phyloP scores from a whole-genome alignment of 2,888 invertebrate genomes.

The Dermolepida albohirtum region DNA sequence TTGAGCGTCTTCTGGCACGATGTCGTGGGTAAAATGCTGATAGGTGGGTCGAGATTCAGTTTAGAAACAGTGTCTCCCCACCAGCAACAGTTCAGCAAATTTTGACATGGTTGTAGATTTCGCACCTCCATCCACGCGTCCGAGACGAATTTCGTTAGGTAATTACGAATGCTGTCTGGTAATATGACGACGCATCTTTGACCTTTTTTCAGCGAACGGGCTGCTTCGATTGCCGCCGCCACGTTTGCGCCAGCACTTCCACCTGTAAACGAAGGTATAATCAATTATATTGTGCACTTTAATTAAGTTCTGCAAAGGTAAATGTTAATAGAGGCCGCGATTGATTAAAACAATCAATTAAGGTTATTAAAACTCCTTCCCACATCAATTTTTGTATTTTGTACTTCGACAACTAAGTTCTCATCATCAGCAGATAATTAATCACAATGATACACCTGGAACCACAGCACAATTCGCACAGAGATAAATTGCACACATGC shows the following conservation, averaged over 20 bases:
- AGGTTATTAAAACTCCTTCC: too few species aligned
- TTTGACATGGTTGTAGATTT: slow-evolving; percentile 65
- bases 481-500: too few species aligned
- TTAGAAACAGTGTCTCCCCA: slow-evolving; percentile 75
- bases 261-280: slow-evolving; percentile 65
- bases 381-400: too few species aligned
- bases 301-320: too few species aligned
- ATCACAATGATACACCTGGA: too few species aligned
- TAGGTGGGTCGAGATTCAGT: slow-evolving; percentile 70
- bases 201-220: slow-evolving; percentile 80
- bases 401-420: too few species aligned
- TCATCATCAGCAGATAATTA: too few species aligned
- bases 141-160: slow-evolving; percentile 95
- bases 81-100: slow-evolving; percentile 71
- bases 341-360: too few species aligned
- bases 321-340: too few species aligned
- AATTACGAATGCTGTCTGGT: slow-evolving; percentile 97
- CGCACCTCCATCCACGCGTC: slow-evolving; percentile 96
- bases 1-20: slow-evolving; percentile 78
- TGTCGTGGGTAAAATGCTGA: slow-evolving; percentile 70
- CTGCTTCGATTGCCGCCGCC: slow-evolving; percentile 79
- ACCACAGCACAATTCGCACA: too few species aligned
- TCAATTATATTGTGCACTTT: too few species aligned
- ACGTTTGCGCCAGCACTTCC: slow-evolving; percentile 93
- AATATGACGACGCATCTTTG: slow-evolving; percentile 91